Base-by-base conservation (phyloP, 2,888 invertebrate species). In the Synergus gifuensis region DNA sequence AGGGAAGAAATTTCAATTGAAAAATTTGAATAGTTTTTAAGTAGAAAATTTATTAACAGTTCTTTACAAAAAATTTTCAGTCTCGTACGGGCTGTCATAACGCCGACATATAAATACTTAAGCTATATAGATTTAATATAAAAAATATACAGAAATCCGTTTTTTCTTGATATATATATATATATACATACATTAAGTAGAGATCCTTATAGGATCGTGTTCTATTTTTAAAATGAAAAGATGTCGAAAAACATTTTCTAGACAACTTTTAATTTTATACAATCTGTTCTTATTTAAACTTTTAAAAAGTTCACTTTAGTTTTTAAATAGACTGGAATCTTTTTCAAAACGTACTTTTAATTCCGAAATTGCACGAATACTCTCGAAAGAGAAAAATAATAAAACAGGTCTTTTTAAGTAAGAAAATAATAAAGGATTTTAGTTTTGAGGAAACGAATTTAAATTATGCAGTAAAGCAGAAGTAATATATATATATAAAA, bases 21-120 rank as follows among this genome's bases (percentile, higher is more conserved):
- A 42, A 40, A 11, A 40, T 12, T 11, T 1, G 5, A 73, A 54
- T 36, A 49, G 54, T 49, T 42, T 66, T 73, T 16, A 73, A 73
- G 73, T 73, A 73, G 73, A 73, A 73, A 54, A 73, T 73, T 73
- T 73, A 73, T 73, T 73, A 73, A 73, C 73, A 73, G 18, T 73
- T 73, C 22, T 54, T 73, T 58, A 73, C 73, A 73, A 73, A 73
- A 46, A 54, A 73, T 54, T 73, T 73, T 73, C 73, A 73, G 73
- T 73, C 73, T 49, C 44, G 42, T 66, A 66, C 18, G 42, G 66
- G 40, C 22, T 46, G 46, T 67, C 44, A 46, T 8, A 49, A 54
- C 54, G 36, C 54, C 73, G 54, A 73, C 73, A 69, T 73, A 73
- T 73, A 73, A 73, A 73, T 73, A 73, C 54, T 36, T 49, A 54